These are phyloP conservation scores for Chionomys nivalis DNA, from an alignment of 2,113 vertebrate genomes.

Conservation along the genomic window DNA sequence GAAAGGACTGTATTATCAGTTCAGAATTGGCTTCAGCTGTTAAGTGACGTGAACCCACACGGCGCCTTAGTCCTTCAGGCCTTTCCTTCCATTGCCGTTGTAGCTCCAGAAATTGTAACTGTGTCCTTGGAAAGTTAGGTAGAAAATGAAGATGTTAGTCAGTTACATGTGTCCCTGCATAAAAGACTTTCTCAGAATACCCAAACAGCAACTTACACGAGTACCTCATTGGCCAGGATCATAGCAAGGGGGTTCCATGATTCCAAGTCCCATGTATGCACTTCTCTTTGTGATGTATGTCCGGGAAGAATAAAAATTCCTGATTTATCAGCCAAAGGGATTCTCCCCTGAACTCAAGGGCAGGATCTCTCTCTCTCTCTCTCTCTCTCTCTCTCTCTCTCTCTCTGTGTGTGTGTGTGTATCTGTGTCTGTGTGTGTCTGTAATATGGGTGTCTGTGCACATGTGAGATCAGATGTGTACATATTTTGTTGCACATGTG, in stretches of 20 bases:
- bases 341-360: neutral
- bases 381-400: too few relatives aligned
- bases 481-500: too few relatives aligned
- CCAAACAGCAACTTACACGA: neutral
- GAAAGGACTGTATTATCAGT: neutral
- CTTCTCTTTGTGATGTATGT: neutral
- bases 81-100: neutral
- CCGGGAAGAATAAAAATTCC: neutral
- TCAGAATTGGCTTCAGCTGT: slow-evolving; percentile 14
- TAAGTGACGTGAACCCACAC: neutral
- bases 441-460: neutral
- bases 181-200: slow-evolving; percentile 29
- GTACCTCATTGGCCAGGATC: neutral
- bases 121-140: neutral
- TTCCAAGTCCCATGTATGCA: neutral
- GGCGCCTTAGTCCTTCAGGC: neutral
- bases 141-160: neutral
- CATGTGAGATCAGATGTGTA: too few relatives aligned
- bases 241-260: neutral
- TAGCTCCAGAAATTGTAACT: neutral
- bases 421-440: neutral
- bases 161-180: neutral
- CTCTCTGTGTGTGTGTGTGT: too few relatives aligned
- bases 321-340: neutral
- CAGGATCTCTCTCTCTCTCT: neutral